Evolutionary conservation across 2,113 vertebrate species (phyloP).

Genomic region (Crotalus viridis): DNA sequence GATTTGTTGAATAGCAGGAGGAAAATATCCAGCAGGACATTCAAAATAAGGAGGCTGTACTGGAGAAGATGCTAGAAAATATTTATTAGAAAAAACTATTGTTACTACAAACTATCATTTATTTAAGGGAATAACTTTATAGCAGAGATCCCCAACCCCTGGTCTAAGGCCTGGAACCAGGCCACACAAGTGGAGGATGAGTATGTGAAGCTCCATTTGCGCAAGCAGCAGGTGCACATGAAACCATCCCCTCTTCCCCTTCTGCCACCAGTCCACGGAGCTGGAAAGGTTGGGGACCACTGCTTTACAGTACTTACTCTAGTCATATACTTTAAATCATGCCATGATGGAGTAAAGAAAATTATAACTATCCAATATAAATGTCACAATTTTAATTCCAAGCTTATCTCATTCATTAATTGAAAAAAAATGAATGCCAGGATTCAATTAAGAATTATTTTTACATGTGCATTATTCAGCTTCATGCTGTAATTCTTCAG

Average conservation of each 20-base stretch:
- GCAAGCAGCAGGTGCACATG: background rate
- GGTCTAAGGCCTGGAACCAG: background rate
- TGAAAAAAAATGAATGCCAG: background rate
- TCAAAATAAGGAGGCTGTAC: slow-evolving; percentile 73
- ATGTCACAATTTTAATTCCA: background rate
- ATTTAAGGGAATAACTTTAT: background rate
- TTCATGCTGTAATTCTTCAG: background rate
- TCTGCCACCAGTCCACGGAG: background rate
- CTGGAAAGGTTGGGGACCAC: background rate
- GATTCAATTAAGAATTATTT: background rate
- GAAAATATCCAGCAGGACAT: slow-evolving; percentile 74
- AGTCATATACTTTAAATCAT: background rate
- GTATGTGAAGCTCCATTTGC: background rate
- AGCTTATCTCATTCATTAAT: background rate
- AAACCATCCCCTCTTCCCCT: background rate
- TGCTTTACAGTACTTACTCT: background rate
- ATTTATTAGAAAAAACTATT: background rate
- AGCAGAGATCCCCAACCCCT: background rate
- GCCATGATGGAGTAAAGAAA: background rate
- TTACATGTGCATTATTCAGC: background rate
- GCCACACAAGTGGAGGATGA: background rate
- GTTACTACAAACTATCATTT: background rate
- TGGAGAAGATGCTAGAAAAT: slow-evolving; percentile 70
- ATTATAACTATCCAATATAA: background rate
- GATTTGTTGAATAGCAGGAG: slow-evolving; percentile 70